These are phyloP conservation scores for Oncopeltus fasciatus DNA, from an alignment of 1,140 invertebrate genomes.

Conservation along the genomic window DNA sequence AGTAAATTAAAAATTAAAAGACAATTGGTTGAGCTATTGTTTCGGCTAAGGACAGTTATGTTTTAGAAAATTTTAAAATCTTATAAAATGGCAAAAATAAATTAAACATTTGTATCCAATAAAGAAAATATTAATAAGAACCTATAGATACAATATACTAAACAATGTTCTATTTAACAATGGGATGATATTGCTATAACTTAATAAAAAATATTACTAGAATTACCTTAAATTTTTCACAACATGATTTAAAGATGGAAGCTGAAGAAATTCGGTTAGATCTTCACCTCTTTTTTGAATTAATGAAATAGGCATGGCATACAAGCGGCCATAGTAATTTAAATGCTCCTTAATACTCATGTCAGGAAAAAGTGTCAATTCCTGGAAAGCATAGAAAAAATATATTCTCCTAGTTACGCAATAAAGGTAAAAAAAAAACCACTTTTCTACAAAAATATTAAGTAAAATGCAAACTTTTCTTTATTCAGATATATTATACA, in stretches of 20 bases:
- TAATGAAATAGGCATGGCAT: constrained; percentile 31
- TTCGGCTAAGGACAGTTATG: too few species aligned
- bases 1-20: too few species aligned
- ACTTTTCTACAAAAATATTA: background rate
- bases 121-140: background rate
- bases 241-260: constrained; percentile 40
- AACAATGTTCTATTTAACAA: too few species aligned
- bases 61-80: too few species aligned
- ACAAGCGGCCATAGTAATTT: constrained; percentile 38
- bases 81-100: too few species aligned
- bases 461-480: background rate
- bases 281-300: constrained; percentile 23
- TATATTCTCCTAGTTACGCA: too few species aligned
- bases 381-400: constrained; percentile 12
- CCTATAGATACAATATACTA: background rate
- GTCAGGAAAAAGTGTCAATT: constrained; percentile 36
- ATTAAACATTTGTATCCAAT: too few species aligned
- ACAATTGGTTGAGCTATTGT: too few species aligned
- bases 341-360: constrained; percentile 40
- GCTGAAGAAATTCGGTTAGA: constrained; percentile 46
- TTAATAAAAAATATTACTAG: too few species aligned
- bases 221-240: constrained; percentile 62
- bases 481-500: background rate
- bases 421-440: too few species aligned
- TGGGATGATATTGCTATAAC: too few species aligned